phyloP scores from a whole-genome alignment of 2,797 vertebrate species.

The Scolopax rusticola region DNA sequence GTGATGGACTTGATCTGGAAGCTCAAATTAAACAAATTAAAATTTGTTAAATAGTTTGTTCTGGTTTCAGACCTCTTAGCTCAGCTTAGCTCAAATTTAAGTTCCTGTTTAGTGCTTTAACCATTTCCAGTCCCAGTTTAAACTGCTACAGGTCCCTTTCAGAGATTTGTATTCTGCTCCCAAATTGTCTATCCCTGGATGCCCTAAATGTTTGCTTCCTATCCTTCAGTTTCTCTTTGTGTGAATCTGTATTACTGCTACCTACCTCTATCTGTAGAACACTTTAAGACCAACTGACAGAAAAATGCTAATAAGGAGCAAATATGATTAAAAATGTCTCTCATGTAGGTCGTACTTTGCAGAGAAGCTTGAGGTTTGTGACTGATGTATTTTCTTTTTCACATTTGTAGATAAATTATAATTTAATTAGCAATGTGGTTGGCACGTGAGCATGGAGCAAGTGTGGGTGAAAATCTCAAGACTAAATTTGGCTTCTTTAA shows the following conservation, averaged over 20 bases:
- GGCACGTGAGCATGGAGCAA: not conserved
- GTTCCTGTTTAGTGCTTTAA: not conserved
- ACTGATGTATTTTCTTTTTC: not conserved
- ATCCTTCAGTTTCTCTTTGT: not conserved
- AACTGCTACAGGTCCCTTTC: not conserved
- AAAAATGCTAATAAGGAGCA: not conserved
- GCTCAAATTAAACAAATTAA: conserved; percentile 21
- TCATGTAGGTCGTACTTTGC: not conserved
- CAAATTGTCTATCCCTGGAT: not conserved
- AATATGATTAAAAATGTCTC: not conserved
- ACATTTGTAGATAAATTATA: not conserved
- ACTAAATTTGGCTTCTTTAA: not conserved
- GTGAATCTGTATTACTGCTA: not conserved
- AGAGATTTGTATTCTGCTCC: not conserved
- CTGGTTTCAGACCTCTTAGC: not conserved
- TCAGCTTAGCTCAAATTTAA: not conserved
- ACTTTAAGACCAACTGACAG: not conserved
- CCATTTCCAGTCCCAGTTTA: not conserved
- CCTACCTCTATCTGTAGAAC: not conserved
- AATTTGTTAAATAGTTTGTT: not conserved
- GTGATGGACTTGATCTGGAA: not conserved
- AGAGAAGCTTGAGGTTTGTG: not conserved
- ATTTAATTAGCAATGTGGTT: not conserved
- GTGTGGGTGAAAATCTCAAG: not conserved
- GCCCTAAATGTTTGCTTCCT: not conserved